Evolutionary conservation across 2,888 invertebrate species (phyloP), one percentile per base, ranked within the genome.

Genomic region (Petrolisthes manimaculis): DNA sequence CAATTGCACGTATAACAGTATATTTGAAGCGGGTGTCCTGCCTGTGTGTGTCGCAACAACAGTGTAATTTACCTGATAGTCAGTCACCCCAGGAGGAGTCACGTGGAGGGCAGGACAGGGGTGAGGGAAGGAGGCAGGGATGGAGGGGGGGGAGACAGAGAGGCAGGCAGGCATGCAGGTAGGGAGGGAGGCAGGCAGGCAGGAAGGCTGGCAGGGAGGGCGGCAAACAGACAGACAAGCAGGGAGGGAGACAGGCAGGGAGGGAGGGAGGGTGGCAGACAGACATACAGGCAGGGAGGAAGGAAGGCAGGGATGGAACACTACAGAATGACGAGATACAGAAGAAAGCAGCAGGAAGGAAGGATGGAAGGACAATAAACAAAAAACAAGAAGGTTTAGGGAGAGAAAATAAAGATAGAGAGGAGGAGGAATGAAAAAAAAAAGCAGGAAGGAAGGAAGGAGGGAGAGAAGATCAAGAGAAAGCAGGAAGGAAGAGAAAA

Each of bases 61-160:
- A 67, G 67, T 12, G 12, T 12, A 12, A 67, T 67, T 12, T n/a
- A 67, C 12, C n/a, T 12, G n/a, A n/a, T 12, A 67, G 67, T 12
- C 14, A 67, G 67, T 12, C 14, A n/a, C 67, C 12, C 67, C 12
- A 24, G 21, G 74, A 80, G 80, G 80, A 80, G 80, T n/a, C 55
- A 24, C 54, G 80, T 80, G 80, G 55, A 61, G 18, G 12, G 67
- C 61, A 67, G 80, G 55, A 55, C 55, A 55, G 51, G 8, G 21
- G 78, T 2, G 78, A 78, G 1, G 3, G 78, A 4, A 2, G 9
- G 53, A 51, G 53, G 51, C 78, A 78, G n/a, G 18, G 51, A n/a
- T 24, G 51, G 21, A 81, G 4, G 61, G 21, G 61, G 18, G 37
- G 14, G 82, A 67, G 37, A n/a, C 37, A 21, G 69, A 8, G 9